Evolutionary conservation across 2,888 invertebrate species (phyloP).

Genomic region (Bruchidius siliquastri): DNA sequence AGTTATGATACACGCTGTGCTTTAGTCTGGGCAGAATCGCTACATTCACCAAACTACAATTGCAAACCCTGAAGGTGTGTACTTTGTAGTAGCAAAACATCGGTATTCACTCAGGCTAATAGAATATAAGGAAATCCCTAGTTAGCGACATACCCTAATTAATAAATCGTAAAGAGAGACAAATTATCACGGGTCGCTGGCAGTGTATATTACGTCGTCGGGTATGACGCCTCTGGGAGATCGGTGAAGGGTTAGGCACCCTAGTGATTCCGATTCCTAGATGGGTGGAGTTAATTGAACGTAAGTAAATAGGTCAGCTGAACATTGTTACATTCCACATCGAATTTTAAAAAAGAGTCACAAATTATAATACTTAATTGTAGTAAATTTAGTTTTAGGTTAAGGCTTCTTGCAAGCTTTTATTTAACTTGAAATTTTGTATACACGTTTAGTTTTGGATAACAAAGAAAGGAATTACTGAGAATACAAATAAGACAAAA

Average conservation of each 20-base stretch:
- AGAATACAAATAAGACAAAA: too few relatives aligned
- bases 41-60: too few relatives aligned
- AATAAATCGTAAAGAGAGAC: constrained; percentile 43
- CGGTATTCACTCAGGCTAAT: constrained; percentile 3
- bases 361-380: too few relatives aligned
- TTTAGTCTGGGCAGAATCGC: too few relatives aligned
- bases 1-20: too few relatives aligned
- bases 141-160: constrained; percentile 33
- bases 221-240: constrained; percentile 38
- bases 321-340: constrained; percentile 3
- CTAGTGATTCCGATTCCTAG: constrained; percentile 16
- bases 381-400: too few relatives aligned
- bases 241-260: constrained; percentile 36
- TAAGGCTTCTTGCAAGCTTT: too few relatives aligned
- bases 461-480: too few relatives aligned
- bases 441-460: too few relatives aligned
- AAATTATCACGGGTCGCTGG: constrained; percentile 29
- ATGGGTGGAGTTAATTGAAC: constrained; percentile 14
- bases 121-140: not conserved
- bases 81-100: constrained; percentile 21
- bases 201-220: constrained; percentile 40
- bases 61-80: not conserved
- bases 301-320: not conserved
- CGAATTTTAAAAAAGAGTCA: not conserved
- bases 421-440: too few relatives aligned